Evolutionary conservation across 2,888 invertebrate species (phyloP).

Genomic region (Galerucella pusilla): DNA sequence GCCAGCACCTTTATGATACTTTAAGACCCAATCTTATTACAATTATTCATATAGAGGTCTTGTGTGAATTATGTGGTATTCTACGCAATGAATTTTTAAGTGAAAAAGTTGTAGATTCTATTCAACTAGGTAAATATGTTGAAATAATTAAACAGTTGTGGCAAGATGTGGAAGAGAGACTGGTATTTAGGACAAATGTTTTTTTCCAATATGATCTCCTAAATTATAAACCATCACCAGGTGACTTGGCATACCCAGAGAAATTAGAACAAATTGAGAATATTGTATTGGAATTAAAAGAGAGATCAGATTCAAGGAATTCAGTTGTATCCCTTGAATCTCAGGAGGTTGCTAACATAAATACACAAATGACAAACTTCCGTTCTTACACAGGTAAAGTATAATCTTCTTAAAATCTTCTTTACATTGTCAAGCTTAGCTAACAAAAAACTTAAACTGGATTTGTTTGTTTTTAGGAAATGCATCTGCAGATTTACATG

Average conservation of each 20-base stretch:
- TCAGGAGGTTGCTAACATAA: slow-evolving; percentile 78
- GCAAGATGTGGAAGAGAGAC: slow-evolving; percentile 94
- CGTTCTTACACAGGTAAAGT: slow-evolving; percentile 64
- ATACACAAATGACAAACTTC: slow-evolving; percentile 63
- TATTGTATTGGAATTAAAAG: slow-evolving; percentile 59
- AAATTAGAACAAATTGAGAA: slow-evolving; percentile 97
- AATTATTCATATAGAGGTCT: slow-evolving; percentile 96
- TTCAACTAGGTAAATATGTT: slow-evolving; percentile 81
- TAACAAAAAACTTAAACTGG: neutral
- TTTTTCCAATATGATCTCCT: slow-evolving; percentile 93
- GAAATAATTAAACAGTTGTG: slow-evolving; percentile 83
- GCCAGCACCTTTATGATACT: slow-evolving; percentile 90
- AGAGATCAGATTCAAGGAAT: slow-evolving; percentile 74
- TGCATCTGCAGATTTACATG: slow-evolving; percentile 86
- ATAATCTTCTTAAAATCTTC: neutral
- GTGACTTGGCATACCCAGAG: slow-evolving; percentile 98
- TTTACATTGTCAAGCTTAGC: too few species aligned
- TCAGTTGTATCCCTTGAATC: slow-evolving; percentile 78
- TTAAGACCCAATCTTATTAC: slow-evolving; percentile 94
- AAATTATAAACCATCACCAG: slow-evolving; percentile 88
- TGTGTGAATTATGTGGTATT: slow-evolving; percentile 96
- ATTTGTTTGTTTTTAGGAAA: slow-evolving; percentile 49
- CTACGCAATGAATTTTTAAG: slow-evolving; percentile 91
- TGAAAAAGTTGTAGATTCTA: slow-evolving; percentile 86
- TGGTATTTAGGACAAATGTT: slow-evolving; percentile 94